Evolutionary conservation across 2,888 invertebrate genomes (phyloP).

Genomic region (Thyatira batis): DNA sequence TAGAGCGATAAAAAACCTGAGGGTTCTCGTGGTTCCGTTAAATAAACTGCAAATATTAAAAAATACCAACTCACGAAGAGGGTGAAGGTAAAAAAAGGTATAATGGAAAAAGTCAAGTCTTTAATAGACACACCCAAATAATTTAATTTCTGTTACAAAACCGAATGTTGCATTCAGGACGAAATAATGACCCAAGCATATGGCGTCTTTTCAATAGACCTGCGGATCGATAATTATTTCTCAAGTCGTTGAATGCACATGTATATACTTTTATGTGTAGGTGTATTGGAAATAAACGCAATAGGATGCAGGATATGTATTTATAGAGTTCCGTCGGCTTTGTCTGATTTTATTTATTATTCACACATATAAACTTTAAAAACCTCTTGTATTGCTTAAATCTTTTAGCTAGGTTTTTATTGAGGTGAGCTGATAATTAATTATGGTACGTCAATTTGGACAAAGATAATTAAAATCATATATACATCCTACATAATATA

Average conservation of each 20-base stretch:
- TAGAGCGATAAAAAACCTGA: constrained; percentile 30
- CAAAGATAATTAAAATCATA: too few species aligned
- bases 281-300: not conserved
- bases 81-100: constrained; percentile 37
- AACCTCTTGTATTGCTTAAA: too few species aligned
- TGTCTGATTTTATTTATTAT: too few species aligned
- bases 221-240: constrained; percentile 45
- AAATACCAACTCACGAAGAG: constrained; percentile 31
- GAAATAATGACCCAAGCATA: constrained; percentile 61
- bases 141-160: constrained; percentile 64
- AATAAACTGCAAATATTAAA: constrained; percentile 53
- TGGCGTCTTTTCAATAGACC: constrained; percentile 56
- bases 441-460: too few species aligned
- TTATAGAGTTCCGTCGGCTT: not conserved
- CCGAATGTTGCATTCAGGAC: constrained; percentile 51
- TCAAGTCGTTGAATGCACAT: constrained; percentile 25
- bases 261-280: not conserved
- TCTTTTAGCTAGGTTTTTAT: too few species aligned
- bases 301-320: not conserved
- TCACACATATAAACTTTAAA: too few species aligned
- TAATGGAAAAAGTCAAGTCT: constrained; percentile 47
- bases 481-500: too few species aligned
- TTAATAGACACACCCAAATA: constrained; percentile 49
- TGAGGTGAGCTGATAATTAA: too few species aligned
- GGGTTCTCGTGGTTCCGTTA: constrained; percentile 37